Evolutionary conservation across 2,113 vertebrate species (phyloP).

Genomic region (Zosterops borbonicus): DNA sequence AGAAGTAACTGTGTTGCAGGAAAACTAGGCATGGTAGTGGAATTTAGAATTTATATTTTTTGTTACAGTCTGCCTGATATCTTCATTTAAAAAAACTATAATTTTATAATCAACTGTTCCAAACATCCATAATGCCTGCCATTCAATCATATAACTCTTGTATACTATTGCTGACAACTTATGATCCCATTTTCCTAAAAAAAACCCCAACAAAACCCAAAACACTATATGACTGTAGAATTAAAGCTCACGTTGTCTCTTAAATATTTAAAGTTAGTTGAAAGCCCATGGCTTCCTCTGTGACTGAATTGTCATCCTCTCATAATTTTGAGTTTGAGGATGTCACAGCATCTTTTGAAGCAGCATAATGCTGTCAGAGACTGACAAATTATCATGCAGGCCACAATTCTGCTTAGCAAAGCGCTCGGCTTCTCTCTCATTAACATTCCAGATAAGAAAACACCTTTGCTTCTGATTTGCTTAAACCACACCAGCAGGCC

Average conservation of each 20-base stretch:
- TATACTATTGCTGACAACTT: background rate
- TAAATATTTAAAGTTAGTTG: background rate
- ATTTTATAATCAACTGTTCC: background rate
- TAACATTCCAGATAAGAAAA: slow-evolving; percentile 47
- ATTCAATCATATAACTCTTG: background rate
- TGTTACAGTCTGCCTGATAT: background rate
- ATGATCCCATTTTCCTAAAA: background rate
- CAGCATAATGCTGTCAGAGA: background rate
- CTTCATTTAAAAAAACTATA: background rate
- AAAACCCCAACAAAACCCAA: background rate
- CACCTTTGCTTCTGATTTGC: slow-evolving; percentile 44
- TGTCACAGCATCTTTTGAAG: slow-evolving; percentile 16
- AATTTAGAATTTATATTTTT: background rate
- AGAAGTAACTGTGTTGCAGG: background rate
- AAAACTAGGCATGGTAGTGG: background rate
- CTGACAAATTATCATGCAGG: slow-evolving; percentile 14
- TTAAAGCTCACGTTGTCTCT: background rate
- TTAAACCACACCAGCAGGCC: slow-evolving; percentile 27
- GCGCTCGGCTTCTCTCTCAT: background rate
- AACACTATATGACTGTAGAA: background rate
- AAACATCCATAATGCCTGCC: background rate
- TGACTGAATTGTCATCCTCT: background rate
- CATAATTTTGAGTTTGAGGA: background rate
- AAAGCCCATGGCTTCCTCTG: background rate
- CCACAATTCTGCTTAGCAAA: slow-evolving; percentile 45